These are phyloP conservation scores for Megalops atlanticus DNA, from an alignment of 2,113 vertebrate genomes.

Conservation along the genomic window DNA sequence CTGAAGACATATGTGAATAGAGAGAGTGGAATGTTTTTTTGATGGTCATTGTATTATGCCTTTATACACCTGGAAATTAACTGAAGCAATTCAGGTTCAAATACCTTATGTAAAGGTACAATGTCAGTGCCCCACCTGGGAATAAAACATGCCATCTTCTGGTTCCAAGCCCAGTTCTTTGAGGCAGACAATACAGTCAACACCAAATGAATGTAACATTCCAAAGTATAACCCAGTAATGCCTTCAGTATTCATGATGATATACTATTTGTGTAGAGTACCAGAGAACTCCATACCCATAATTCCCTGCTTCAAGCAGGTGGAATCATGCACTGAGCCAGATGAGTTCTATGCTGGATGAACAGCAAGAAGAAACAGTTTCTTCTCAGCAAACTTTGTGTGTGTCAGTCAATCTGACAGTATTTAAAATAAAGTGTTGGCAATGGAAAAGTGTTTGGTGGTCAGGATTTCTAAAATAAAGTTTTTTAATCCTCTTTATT, in stretches of 20 bases:
- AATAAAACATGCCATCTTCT: background rate
- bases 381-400: background rate
- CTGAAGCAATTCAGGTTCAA: background rate
- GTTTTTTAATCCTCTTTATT: no score
- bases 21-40: background rate
- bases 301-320: background rate
- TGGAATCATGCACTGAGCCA: background rate
- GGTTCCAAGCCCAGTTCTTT: background rate
- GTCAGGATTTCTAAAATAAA: no score
- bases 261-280: background rate
- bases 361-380: background rate
- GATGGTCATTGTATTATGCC: background rate
- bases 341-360: background rate
- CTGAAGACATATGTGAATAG: background rate
- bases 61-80: background rate
- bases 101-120: background rate
- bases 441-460: background rate
- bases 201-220: constrained; percentile 21
- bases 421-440: background rate
- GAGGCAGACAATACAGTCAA: background rate
- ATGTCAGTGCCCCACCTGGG: no score
- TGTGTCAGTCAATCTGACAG: background rate
- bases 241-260: background rate
- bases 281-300: background rate
- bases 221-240: background rate